Base-by-base conservation (phyloP, 2,113 vertebrate genomes). In the Laticauda laticaudata region DNA sequence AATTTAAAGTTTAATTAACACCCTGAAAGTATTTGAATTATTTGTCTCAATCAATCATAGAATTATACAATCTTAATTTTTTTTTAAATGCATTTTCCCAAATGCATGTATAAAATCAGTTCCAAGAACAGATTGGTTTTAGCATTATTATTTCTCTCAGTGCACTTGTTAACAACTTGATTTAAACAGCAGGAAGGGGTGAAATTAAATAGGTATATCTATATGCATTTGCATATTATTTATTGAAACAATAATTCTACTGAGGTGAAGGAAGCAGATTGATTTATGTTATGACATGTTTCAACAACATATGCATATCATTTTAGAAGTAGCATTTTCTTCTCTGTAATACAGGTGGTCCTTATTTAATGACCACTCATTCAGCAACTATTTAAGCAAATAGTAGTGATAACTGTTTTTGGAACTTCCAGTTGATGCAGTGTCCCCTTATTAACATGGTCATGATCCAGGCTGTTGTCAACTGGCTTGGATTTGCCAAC, bases 1-100 rank as follows among this genome's bases (percentile, higher is more conserved):
- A 64, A 90, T 90, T 69, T 87, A 93, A 86, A 90, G 81, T 90
- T 64, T 93, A 87, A 93, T 93, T 90, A 93, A 21, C 56, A 86
- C 29, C 90, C 34, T 64, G 75, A 90, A 90, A 51, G 14, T 51
- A 53, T 45, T 85, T 90, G 75, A 85, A 34, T 90, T 86, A 64
- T 61, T 29, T 56, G 26, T 61, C 75, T 93, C 48, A 90, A 86
- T 53, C 92, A 61, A 53, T 93, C 55, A 48, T 61, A 29, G 90
- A 93, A 23, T 86, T 86, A 59, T 6, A 24, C 23, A 43, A n/a
- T 53, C 45, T 48, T 34, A 20, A 43, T 45, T 61, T 53, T 61
- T 61, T 87, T 61, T 26, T 14, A 5, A 21, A 87, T 64, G 24
- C 34, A 39, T 34, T 59, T 39, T 43, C 29, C 12, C 21, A 34